phyloP scores from a whole-genome alignment of 2,113 vertebrate genomes.

The Cyanoderma ruficeps region DNA sequence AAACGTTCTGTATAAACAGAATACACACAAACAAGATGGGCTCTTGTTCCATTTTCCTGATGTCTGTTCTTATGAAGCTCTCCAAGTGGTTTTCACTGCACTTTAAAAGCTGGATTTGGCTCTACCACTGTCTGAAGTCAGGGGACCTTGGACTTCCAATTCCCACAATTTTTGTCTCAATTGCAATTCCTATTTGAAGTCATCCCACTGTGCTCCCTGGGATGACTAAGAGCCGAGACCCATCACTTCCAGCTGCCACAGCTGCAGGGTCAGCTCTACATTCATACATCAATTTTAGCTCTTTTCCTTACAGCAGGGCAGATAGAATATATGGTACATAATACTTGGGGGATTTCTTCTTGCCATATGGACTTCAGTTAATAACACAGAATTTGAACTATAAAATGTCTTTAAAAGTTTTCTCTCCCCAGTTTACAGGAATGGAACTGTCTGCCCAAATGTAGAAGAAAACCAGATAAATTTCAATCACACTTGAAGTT shows the following conservation, averaged over 20 bases:
- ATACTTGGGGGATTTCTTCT: rapidly evolving
- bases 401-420: not conserved
- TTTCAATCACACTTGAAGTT: not conserved
- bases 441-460: not conserved
- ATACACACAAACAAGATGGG: not conserved
- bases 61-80: not conserved
- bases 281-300: not conserved
- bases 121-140: not conserved
- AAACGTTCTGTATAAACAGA: not conserved
- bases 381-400: not conserved
- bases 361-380: not conserved
- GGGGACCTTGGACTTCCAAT: not conserved
- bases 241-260: not conserved
- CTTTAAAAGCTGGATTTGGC: not conserved
- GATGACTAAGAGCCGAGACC: not conserved
- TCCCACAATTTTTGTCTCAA: not conserved
- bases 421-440: not conserved
- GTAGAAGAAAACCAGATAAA: not conserved
- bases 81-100: not conserved
- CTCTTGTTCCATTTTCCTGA: not conserved
- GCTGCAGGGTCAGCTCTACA: not conserved
- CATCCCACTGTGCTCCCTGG: not conserved
- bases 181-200: not conserved
- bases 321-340: not conserved
- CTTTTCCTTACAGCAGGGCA: not conserved